A percentile compares a stretch with the other conserved stretches of the same genome.
Evolutionary conservation across 2,797 vertebrate genomes (phyloP).

Genomic region (Basileuterus tristriatus): DNA sequence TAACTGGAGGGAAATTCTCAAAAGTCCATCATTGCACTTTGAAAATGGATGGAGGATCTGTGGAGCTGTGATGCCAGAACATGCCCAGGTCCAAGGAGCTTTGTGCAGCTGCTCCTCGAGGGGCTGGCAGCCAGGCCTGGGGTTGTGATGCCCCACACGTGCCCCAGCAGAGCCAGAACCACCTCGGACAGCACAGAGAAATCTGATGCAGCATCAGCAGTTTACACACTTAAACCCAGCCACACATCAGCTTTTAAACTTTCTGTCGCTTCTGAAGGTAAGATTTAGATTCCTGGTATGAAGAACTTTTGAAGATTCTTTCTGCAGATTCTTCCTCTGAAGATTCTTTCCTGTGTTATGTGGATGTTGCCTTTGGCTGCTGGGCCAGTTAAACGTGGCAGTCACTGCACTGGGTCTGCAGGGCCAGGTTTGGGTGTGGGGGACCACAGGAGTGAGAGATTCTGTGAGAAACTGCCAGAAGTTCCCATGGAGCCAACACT

Average conservation of each 20-base stretch:
- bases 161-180: not conserved
- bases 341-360: not conserved
- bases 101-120: not conserved
- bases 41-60: not conserved
- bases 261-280: not conserved
- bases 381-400: not conserved
- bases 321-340: too few relatives aligned
- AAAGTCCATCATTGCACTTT: not conserved
- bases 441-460: not conserved
- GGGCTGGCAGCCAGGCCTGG: not conserved
- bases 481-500: not conserved
- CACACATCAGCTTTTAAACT: not conserved
- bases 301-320: not conserved
- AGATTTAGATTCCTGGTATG: not conserved
- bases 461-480: not conserved
- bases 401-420: not conserved
- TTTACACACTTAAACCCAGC: not conserved
- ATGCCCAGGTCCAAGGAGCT: not conserved
- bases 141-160: accelerated
- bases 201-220: not conserved
- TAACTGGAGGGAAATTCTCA: not conserved
- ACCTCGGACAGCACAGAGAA: not conserved
- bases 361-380: not conserved
- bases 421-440: not conserved
- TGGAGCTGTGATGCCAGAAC: not conserved